Percentiles rank a stretch among this genome's conserved stretches.
phyloP scores from a whole-genome alignment of 2,797 vertebrate genomes.

The Cetoscarus ocellatus region DNA sequence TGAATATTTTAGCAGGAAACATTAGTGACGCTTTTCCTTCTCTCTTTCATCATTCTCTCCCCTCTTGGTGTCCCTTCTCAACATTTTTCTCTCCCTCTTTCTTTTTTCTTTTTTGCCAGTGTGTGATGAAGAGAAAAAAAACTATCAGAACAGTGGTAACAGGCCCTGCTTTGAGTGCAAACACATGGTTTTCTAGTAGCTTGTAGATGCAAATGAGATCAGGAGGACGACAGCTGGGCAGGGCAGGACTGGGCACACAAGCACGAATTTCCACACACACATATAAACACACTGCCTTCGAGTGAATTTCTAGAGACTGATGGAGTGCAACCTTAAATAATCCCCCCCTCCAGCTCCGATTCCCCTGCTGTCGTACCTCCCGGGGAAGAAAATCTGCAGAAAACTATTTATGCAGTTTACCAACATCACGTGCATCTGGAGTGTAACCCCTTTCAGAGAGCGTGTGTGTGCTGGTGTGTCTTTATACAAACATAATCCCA shows the following conservation, averaged over 20 bases:
- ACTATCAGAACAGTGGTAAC: conserved; percentile 18
- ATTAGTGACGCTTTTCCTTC: conserved; percentile 73
- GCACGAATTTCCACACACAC: not conserved
- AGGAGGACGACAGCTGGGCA: conserved; percentile 35
- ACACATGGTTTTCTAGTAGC: conserved; percentile 45
- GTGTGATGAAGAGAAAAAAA: conserved; percentile 10
- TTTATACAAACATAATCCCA: conserved; percentile 34
- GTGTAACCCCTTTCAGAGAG: conserved; percentile 5
- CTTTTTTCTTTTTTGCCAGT: conserved; percentile 20
- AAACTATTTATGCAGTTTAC: conserved; percentile 12
- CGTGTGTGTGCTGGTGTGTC: conserved; percentile 16
- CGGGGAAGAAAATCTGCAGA: conserved; percentile 20
- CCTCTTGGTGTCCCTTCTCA: conserved; percentile 37
- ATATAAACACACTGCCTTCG: not conserved
- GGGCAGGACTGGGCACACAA: conserved; percentile 16
- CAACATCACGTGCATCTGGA: conserved; percentile 28
- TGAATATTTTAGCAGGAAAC: conserved; percentile 85
- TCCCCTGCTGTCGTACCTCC: conserved; percentile 21
- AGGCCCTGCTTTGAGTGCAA: conserved; percentile 32
- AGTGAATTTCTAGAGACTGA: conserved; percentile 17
- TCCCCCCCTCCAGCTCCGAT: not conserved
- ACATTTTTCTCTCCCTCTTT: conserved; percentile 38
- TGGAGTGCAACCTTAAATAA: conserved; percentile 17
- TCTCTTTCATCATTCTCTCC: conserved; percentile 67
- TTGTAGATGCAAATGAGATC: conserved; percentile 52